phyloP scores from a whole-genome alignment of 2,797 vertebrate genomes.

The Chloroceryle inda region DNA sequence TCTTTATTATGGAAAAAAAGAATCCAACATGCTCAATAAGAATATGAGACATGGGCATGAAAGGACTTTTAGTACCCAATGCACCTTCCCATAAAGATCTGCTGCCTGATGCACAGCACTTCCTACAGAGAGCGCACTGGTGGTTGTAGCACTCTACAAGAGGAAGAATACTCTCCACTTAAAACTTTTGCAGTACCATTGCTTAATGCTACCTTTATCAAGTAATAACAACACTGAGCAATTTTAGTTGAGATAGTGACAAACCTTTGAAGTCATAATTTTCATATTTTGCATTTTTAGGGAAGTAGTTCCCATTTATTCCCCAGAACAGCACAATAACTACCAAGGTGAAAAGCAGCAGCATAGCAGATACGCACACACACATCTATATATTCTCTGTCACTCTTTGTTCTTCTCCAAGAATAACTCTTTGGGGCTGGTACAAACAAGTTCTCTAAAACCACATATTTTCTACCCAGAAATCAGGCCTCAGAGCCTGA shows the following conservation, averaged over 20 bases:
- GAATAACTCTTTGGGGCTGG: neutral
- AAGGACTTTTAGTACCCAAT: neutral
- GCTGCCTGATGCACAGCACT: neutral
- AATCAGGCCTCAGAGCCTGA: neutral
- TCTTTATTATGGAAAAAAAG: neutral
- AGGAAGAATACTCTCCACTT: neutral
- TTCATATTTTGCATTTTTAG: neutral
- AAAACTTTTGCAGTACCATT: neutral
- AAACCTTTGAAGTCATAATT: neutral
- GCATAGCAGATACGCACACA: neutral
- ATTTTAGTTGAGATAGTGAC: neutral
- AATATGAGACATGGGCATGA: accelerated
- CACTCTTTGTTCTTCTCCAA: neutral
- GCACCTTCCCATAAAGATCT: neutral
- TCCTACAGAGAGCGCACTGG: accelerated
- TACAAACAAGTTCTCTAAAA: neutral
- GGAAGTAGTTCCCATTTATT: neutral
- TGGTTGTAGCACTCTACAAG: neutral
- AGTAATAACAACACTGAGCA: neutral
- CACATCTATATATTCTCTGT: accelerated
- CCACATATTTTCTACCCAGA: neutral
- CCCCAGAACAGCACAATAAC: neutral
- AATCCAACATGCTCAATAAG: neutral
- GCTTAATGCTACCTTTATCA: neutral
- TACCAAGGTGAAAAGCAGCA: neutral